These are phyloP conservation scores for Pinna nobilis DNA, from an alignment of 1,140 invertebrate genomes.

Conservation along the genomic window DNA sequence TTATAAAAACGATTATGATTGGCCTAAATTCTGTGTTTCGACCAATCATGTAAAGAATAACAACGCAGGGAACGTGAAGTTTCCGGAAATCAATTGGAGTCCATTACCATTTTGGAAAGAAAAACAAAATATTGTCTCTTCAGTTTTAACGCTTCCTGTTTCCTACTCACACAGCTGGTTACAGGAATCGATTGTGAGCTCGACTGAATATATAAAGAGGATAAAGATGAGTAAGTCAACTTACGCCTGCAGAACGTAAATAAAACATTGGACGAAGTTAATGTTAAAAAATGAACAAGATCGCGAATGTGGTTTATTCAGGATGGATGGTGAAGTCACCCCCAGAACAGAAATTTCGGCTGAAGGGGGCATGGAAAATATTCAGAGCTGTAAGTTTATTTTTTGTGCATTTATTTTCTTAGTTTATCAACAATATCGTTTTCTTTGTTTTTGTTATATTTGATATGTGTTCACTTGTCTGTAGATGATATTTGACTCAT, in stretches of 20 bases:
- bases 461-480: too few species aligned
- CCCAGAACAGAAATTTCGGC: conserved; percentile 61
- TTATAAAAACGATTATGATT: neutral
- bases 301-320: conserved; percentile 63
- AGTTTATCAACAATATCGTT: too few species aligned
- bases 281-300: conserved; percentile 56
- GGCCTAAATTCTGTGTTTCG: too few species aligned
- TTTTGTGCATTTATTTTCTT: too few species aligned
- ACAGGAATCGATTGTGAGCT: neutral
- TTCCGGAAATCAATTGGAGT: conserved; percentile 9
- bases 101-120: conserved; percentile 11
- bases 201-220: neutral
- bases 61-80: too few species aligned
- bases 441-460: too few species aligned
- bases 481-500: too few species aligned
- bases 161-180: conserved; percentile 4
- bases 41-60: too few species aligned
- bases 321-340: conserved; percentile 71
- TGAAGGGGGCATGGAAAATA: conserved; percentile 66
- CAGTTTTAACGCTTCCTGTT: conserved; percentile 10
- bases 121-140: too few species aligned
- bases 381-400: conserved; percentile 65
- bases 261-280: too few species aligned
- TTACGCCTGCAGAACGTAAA: neutral
- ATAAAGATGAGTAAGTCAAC: neutral